A percentile compares a stretch with the other conserved stretches of the same genome.
phyloP scores from a whole-genome alignment of 2,113 vertebrate genomes.

The Thomomys bottae region DNA sequence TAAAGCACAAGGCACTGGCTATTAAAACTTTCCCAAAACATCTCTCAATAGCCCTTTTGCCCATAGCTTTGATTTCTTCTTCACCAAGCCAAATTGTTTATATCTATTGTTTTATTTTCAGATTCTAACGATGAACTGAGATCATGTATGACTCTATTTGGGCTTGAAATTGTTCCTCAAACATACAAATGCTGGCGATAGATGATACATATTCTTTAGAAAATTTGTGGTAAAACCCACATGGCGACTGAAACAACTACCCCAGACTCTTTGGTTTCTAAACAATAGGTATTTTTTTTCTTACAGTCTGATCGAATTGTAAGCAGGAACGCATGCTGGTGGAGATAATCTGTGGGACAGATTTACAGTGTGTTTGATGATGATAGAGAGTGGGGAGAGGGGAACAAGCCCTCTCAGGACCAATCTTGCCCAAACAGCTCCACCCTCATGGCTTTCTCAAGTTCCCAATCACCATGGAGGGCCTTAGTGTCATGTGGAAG shows the following conservation, averaged over 20 bases:
- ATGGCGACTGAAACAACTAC: neutral
- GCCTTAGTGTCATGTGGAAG: neutral
- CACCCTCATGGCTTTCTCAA: neutral
- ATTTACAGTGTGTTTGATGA: neutral
- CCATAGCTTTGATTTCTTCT: neutral
- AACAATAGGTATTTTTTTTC: neutral
- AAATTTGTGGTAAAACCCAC: neutral
- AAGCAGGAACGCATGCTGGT: neutral
- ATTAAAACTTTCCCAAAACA: neutral
- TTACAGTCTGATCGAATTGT: neutral
- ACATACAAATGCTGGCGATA: neutral
- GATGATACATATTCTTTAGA: neutral
- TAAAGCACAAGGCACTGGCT: neutral
- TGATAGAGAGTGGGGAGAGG: neutral
- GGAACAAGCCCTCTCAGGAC: neutral
- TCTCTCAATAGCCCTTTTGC: neutral
- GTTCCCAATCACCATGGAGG: neutral
- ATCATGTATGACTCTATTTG: neutral
- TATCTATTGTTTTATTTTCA: conserved; percentile 22
- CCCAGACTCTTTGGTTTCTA: neutral
- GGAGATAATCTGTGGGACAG: neutral
- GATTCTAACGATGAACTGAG: neutral
- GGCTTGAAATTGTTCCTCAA: neutral
- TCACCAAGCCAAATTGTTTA: neutral
- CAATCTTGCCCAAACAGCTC: neutral